Base-by-base conservation (phyloP, 2,113 vertebrate genomes). In the Haemorhous mexicanus region DNA sequence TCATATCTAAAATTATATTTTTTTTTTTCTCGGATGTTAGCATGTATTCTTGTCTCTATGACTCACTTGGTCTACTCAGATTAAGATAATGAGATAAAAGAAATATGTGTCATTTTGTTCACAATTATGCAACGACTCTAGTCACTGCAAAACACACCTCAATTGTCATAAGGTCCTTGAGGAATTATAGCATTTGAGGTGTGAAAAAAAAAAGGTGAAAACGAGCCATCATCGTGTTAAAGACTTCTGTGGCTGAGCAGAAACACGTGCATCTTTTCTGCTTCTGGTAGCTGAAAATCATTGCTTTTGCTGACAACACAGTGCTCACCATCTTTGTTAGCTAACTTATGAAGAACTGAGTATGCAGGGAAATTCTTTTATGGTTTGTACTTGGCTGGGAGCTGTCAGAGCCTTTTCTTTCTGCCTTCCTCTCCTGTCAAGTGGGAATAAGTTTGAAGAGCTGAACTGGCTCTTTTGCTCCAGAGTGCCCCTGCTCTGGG, bases 31-130 rank as follows among this genome's bases (percentile, higher is more conserved):
- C 6, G 0, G 7, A 35, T 79, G 62, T 88, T 86, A 76, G 16
- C 21, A 24, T 39, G 9, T 66, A 83, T 83, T 88, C 59, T 80
- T 80, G 26, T 66, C 85, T 85, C 55, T 73, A 50, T 95, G 94
- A 95, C 68, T 96, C 96, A 92, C 20, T 94, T 78, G 47, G 22
- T 87, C 41, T 79, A 21, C 58, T 92, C 74, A 58, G 26, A 69
- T 82, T 61, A 73, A 90, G 63, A 69, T 85, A 93, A 92, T 23
- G 32, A 89, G 44, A 66, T 62, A 87, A 75, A 90, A 85, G 50
- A 72, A 63, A 47, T 47, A 75, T 2, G 11, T 66, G 52, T n/a
- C 10, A 1, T 72, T 87, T 93, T 89, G 6, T 70, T 93, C 64
- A 47, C 30, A 74, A 41, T 80, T 84, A 63, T 62, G 59, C 32